Conservation (phyloP, 2,797 vertebrate species). For the Acipenser ruthenus region DNA sequence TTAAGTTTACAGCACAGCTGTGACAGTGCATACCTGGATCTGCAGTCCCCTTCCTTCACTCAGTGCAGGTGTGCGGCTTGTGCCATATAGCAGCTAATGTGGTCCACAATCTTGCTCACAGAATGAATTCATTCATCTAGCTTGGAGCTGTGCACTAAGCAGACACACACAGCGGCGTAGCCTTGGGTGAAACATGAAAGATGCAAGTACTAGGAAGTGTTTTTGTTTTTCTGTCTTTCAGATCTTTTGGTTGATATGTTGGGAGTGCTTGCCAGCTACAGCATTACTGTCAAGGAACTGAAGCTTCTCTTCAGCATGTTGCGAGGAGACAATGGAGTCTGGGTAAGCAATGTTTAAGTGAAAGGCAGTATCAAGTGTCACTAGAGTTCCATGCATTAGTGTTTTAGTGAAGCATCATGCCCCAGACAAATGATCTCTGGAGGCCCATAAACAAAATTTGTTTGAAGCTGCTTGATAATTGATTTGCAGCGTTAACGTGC, state of each 20-base stretch:
- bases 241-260: conserved; percentile 95
- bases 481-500: conserved; percentile 43
- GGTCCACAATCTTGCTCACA: neutral
- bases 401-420: conserved; percentile 19
- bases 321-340: conserved; percentile 83
- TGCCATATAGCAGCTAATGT: neutral
- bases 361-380: conserved; percentile 30
- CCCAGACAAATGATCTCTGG: conserved; percentile 30
- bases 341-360: conserved; percentile 72
- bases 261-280: conserved; percentile 96
- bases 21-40: too few relatives aligned
- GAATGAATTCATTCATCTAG: neutral
- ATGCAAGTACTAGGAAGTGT: neutral
- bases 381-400: conserved; percentile 38
- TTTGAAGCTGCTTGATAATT: conserved; percentile 51
- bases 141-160: too few relatives aligned
- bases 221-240: conserved; percentile 33
- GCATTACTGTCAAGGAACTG: conserved; percentile 94
- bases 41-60: too few relatives aligned
- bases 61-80: too few relatives aligned
- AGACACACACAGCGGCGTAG: neutral
- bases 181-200: neutral
- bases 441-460: conserved; percentile 38
- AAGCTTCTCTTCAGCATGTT: conserved; percentile 97
- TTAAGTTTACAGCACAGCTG: too few relatives aligned